Conservation (phyloP, 1,140 invertebrate species). For the Camponotus vicinus region DNA sequence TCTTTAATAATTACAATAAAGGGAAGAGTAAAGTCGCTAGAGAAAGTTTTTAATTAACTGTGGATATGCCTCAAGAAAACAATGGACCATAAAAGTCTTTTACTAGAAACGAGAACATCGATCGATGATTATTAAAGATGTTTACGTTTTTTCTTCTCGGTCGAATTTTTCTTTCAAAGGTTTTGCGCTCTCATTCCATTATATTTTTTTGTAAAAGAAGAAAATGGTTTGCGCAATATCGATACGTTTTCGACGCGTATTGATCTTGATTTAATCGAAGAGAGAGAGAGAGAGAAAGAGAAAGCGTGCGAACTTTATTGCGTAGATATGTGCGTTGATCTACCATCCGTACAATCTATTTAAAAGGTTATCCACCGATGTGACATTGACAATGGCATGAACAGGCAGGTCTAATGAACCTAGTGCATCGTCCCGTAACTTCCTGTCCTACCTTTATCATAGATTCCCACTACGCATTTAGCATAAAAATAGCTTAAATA, state of each 20-base stretch:
- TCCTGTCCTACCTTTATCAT: slow-evolving; percentile 62
- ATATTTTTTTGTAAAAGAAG: background rate
- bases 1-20: slow-evolving; percentile 54
- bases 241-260: background rate
- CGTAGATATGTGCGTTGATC: slow-evolving; percentile 65
- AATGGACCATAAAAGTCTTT: slow-evolving; percentile 70
- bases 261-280: slow-evolving; percentile 30
- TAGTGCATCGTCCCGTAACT: slow-evolving; percentile 42
- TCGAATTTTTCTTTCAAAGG: background rate
- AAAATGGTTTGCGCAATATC: background rate
- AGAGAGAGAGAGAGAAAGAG: background rate
- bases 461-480: background rate
- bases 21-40: background rate
- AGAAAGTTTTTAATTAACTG: slow-evolving; percentile 66
- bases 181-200: background rate
- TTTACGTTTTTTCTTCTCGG: slow-evolving; percentile 40
- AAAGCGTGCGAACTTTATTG: background rate
- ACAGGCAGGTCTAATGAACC: slow-evolving; percentile 59
- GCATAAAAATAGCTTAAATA: slow-evolving; percentile 32
- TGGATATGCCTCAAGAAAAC: slow-evolving; percentile 55
- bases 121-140: slow-evolving; percentile 58
- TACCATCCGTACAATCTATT: slow-evolving; percentile 6
- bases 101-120: slow-evolving; percentile 43
- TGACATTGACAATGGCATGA: slow-evolving; percentile 72
- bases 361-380: slow-evolving; percentile 47